A percentile compares a stretch with the other conserved stretches of the same genome.
These are phyloP conservation scores for Fratercula arctica DNA, from an alignment of 2,797 vertebrate genomes.

Conservation along the genomic window DNA sequence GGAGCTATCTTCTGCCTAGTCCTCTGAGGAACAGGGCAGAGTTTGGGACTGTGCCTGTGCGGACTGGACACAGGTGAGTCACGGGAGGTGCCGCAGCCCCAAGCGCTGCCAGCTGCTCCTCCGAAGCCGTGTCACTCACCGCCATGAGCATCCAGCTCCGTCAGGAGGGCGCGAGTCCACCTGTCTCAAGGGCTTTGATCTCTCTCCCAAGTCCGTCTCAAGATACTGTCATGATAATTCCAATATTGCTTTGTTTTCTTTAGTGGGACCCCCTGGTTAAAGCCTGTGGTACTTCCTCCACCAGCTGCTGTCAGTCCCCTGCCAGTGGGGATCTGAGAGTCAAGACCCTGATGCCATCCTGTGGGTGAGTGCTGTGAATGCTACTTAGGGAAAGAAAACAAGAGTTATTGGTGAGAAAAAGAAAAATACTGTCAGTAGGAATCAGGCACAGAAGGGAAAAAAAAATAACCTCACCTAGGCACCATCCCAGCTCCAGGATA, in stretches of 20 bases:
- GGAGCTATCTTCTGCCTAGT: background rate
- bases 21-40: background rate
- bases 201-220: background rate
- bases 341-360: slow-evolving; percentile 58
- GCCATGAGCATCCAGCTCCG: background rate
- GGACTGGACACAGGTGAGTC: background rate
- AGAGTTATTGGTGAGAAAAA: background rate
- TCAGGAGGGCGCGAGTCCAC: accelerated
- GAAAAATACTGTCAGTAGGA: background rate
- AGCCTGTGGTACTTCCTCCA: background rate
- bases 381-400: background rate
- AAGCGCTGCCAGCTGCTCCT: background rate
- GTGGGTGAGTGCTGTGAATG: slow-evolving; percentile 60
- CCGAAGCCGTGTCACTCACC: background rate
- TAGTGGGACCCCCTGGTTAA: background rate
- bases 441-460: background rate
- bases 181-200: background rate
- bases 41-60: background rate
- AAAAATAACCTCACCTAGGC: accelerated
- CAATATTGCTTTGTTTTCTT: background rate
- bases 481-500: background rate
- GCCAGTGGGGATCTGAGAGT: background rate
- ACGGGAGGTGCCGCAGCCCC: background rate
- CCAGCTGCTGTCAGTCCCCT: background rate
- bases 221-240: background rate